Percentiles rank a stretch among this genome's conserved stretches.
Evolutionary conservation across 2,113 vertebrate genomes (phyloP).

Genomic region (Solea senegalensis): DNA sequence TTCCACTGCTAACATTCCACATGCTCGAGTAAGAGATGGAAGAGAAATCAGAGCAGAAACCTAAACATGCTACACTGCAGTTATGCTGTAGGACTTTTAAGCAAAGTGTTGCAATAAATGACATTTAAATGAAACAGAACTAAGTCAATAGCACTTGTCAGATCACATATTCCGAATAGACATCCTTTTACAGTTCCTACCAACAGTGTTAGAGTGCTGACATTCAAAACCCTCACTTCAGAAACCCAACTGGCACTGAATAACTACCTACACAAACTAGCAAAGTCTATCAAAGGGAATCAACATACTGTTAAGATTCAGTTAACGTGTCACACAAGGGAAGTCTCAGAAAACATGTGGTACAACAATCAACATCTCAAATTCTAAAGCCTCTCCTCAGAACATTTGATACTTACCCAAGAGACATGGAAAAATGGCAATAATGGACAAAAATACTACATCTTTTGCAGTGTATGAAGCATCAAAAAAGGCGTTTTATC

Average conservation of each 20-base stretch:
- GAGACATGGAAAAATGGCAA: slow-evolving; percentile 56
- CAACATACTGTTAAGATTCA: slow-evolving; percentile 38
- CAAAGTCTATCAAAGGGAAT: slow-evolving; percentile 59
- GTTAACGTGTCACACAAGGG: slow-evolving; percentile 23
- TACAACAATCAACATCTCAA: slow-evolving; percentile 60
- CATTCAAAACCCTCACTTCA: slow-evolving; percentile 56
- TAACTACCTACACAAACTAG: slow-evolving; percentile 51
- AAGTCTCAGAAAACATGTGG: slow-evolving; percentile 67
- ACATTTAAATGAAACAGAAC: slow-evolving; percentile 45
- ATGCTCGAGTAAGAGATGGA: slow-evolving; percentile 69
- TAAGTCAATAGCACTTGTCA: slow-evolving; percentile 60
- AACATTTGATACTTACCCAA: slow-evolving; percentile 83
- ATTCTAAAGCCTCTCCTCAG: slow-evolving; percentile 52
- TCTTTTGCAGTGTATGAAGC: slow-evolving; percentile 71
- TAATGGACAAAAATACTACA: slow-evolving; percentile 69
- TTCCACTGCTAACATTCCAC: slow-evolving; percentile 65
- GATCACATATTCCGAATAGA: slow-evolving; percentile 43
- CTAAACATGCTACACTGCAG: slow-evolving; percentile 72
- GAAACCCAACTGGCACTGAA: slow-evolving; percentile 54
- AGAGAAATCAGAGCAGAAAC: slow-evolving; percentile 45
- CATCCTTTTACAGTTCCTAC: slow-evolving; percentile 61
- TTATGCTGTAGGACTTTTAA: slow-evolving; percentile 38
- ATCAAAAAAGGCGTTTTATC: slow-evolving; percentile 56
- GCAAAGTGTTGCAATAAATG: slow-evolving; percentile 51
- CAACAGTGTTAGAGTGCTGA: slow-evolving; percentile 39